phyloP scores from a whole-genome alignment of 2,888 invertebrate species.

The Chirona hameri region DNA sequence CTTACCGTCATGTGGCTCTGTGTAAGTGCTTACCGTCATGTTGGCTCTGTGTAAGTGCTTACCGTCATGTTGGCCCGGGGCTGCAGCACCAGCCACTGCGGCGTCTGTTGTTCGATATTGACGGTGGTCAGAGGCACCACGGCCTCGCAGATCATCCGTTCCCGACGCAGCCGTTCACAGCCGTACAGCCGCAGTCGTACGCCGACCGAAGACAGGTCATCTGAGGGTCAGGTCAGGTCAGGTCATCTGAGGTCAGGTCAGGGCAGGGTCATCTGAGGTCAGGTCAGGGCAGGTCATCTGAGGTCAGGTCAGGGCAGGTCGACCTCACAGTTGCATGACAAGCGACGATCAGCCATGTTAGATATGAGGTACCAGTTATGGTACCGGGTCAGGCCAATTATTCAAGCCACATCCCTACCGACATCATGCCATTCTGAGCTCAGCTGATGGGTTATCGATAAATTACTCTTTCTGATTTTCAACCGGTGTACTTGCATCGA shows the following conservation, averaged over 20 bases:
- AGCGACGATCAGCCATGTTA: no score
- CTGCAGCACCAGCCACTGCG: slow-evolving; percentile 81
- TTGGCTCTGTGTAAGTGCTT: slow-evolving; percentile 34
- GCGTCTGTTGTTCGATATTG: slow-evolving; percentile 84
- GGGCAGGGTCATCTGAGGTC: slow-evolving; percentile 77
- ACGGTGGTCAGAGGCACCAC: slow-evolving; percentile 84
- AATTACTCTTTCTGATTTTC: no score
- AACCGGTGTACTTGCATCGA: no score
- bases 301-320: slow-evolving; percentile 90
- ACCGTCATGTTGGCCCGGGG: slow-evolving; percentile 48
- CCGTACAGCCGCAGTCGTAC: slow-evolving; percentile 85
- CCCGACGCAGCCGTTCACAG: slow-evolving; percentile 87
- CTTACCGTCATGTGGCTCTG: no score
- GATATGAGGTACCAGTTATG: no score
- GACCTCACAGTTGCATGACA: no score
- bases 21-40: no score
- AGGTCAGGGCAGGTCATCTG: slow-evolving; percentile 54
- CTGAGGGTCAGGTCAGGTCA: slow-evolving; percentile 48
- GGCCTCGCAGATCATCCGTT: slow-evolving; percentile 85
- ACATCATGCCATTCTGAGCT: no score
- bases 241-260: slow-evolving; percentile 79
- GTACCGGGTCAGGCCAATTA: no score
- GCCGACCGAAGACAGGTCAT: slow-evolving; percentile 90
- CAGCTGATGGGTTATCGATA: no score
- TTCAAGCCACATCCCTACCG: no score